These are phyloP conservation scores for Calidris pugnax DNA, from an alignment of 2,113 vertebrate genomes.

Conservation along the genomic window DNA sequence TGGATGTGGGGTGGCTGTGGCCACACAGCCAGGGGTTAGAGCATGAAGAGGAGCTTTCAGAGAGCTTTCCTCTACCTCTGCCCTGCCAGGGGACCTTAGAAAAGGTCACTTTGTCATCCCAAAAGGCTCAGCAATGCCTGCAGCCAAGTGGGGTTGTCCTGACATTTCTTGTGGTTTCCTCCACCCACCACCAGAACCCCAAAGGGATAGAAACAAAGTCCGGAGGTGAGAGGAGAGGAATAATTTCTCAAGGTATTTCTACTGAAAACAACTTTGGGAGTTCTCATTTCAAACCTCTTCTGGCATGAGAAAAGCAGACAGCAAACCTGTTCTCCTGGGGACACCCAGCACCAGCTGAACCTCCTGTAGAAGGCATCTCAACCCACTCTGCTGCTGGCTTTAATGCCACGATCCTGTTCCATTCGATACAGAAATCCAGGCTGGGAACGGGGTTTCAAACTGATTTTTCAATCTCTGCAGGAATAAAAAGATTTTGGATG, in stretches of 20 bases:
- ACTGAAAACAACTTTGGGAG: neutral
- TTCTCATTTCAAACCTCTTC: neutral
- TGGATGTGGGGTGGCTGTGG: neutral
- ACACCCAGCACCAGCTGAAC: neutral
- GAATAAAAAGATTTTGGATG: neutral
- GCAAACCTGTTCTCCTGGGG: neutral
- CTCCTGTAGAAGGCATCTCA: neutral
- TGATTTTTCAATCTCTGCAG: neutral
- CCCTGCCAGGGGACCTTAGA: neutral
- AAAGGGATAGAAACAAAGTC: neutral
- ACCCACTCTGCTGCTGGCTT: neutral
- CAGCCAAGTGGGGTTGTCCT: neutral
- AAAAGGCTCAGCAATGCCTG: neutral
- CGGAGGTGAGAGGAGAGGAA: neutral
- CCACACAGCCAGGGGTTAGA: neutral
- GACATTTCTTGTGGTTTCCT: neutral
- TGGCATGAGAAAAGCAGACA: neutral
- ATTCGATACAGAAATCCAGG: neutral
- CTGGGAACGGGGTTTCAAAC: neutral
- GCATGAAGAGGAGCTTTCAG: rapidly evolving
- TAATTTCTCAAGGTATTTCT: neutral
- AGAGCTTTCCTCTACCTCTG: neutral
- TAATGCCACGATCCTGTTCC: neutral
- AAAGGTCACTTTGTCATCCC: neutral
- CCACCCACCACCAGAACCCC: neutral